Base-by-base conservation (phyloP, 1,140 invertebrate genomes). In the Cotesia chilonis region DNA sequence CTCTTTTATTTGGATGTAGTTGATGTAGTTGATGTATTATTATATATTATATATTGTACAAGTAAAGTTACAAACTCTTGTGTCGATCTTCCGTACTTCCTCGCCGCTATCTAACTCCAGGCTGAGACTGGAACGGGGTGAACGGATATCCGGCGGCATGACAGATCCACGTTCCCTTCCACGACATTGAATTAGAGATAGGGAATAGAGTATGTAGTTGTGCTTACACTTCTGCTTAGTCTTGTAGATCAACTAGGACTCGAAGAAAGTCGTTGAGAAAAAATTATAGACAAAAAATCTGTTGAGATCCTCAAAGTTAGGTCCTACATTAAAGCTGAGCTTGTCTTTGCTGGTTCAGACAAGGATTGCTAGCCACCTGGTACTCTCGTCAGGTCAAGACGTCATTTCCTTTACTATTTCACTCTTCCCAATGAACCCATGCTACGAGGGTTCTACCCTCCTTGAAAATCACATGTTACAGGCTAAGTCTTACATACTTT, bases 341-440 rank as follows among this genome's bases (percentile, higher is more conserved):
- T 28, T 28, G 28, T 28, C 28, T 28, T 3, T 2, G 28, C 28
- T 28, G 65, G 67, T 55, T 66, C 70, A 74, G 70, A 77, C 78
- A 77, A 80, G 79, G 82, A 81, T 84, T 83, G 81, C 80, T 75
- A 73, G 82, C 83, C 83, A 84, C 83, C 83, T 84, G 83, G 83
- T 80, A 82, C 82, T 84, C 82, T 82, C 81, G 75, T 80, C 70
- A 63, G 74, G 60, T 75, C 70, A 65, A 70, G 63, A 70, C 41
- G 64, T 65, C 67, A 36, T 55, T 69, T 61, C 67, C 68, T 60
- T 61, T 47, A 70, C 55, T 59, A 41, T 61, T 59, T 66, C 60
- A 59, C 74, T 74, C 73, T 20, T 69, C 55, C 51, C 59, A 76
- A 38, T 35, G 14, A 59, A 61, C 41, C 52, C 35, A 59, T 38